phyloP scores from a whole-genome alignment of 1,140 invertebrate genomes.

The Lepidurus apus region DNA sequence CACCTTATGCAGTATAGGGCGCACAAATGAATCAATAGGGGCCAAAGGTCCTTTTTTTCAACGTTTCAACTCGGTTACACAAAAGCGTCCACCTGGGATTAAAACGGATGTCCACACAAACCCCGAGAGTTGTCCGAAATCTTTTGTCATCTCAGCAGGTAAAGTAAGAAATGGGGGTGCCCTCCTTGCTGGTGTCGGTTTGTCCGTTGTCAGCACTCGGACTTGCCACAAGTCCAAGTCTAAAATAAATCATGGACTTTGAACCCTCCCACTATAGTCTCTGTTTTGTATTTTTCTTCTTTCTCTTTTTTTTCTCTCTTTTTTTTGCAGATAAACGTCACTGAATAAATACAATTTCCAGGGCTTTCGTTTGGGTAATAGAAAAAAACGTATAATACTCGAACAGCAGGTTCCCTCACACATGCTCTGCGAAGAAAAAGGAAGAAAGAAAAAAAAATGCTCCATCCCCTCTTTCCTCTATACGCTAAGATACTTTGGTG shows the following conservation, averaged over 20 bases:
- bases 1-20: neutral
- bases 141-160: slow-evolving; percentile 16
- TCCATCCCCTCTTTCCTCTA: too few species aligned
- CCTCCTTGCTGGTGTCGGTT: neutral
- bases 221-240: neutral
- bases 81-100: slow-evolving; percentile 21
- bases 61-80: slow-evolving; percentile 14
- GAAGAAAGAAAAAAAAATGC: too few species aligned
- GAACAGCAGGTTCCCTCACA: too few species aligned
- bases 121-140: slow-evolving; percentile 6
- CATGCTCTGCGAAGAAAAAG: too few species aligned
- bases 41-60: slow-evolving; percentile 7
- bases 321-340: too few species aligned
- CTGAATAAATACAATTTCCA: too few species aligned
- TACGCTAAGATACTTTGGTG: too few species aligned
- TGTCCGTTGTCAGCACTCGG: slow-evolving; percentile 17
- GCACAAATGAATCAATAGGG: neutral
- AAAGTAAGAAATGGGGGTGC: neutral
- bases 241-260: neutral
- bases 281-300: too few species aligned
- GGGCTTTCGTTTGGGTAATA: too few species aligned
- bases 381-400: too few species aligned
- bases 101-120: slow-evolving; percentile 21
- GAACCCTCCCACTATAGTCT: too few species aligned
- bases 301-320: too few species aligned